Evolutionary conservation across 1,140 invertebrate genomes (phyloP).

Genomic region (Homalodisca vitripennis): DNA sequence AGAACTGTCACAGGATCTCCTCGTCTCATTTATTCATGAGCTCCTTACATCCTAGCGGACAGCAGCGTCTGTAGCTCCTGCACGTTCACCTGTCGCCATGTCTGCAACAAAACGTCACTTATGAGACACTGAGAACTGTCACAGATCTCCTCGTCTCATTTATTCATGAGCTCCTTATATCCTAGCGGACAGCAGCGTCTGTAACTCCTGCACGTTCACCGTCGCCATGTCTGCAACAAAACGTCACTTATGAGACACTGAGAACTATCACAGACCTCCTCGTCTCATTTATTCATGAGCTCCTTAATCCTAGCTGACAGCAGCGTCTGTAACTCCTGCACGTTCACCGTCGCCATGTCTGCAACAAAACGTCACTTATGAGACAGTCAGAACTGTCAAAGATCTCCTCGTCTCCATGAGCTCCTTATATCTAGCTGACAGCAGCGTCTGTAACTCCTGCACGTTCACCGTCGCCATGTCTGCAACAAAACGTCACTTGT

Average conservation of each 20-base stretch:
- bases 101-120: conserved; percentile 32
- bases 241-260: no score
- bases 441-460: conserved; percentile 50
- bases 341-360: conserved; percentile 36
- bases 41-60: conserved; percentile 63
- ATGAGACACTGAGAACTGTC: no score
- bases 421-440: no score
- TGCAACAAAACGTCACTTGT: no score
- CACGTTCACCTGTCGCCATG: conserved; percentile 36
- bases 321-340: conserved; percentile 50
- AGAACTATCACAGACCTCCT: no score
- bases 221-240: conserved; percentile 36
- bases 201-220: conserved; percentile 46
- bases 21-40: conserved; percentile 69
- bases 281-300: conserved; percentile 66
- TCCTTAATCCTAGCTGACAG: conserved; percentile 65
- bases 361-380: no score
- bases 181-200: conserved; percentile 55
- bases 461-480: conserved; percentile 38
- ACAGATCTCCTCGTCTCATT: no score
- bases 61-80: conserved; percentile 52
- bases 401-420: conserved; percentile 71
- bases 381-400: no score
- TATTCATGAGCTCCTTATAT: no score
- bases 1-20: no score